Conservation (phyloP, 1,140 invertebrate species). For the Leptinotarsa defecta region DNA sequence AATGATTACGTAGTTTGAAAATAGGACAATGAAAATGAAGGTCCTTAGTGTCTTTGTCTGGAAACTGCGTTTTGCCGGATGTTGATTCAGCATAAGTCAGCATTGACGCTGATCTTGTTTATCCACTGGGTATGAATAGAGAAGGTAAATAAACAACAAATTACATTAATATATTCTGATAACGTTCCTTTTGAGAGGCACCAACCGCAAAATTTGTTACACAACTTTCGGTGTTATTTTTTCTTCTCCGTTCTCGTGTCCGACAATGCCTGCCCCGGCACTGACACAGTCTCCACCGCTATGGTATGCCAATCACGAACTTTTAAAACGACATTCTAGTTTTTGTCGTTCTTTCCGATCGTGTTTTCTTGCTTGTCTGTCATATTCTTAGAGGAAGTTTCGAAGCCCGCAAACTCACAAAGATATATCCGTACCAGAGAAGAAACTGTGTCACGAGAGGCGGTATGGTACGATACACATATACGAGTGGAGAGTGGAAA, state of each 20-base stretch:
- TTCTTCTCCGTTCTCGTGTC: background rate
- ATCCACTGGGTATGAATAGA: no score
- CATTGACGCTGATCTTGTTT: no score
- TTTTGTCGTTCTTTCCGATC: slow-evolving; percentile 1
- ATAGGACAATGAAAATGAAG: no score
- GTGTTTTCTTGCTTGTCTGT: slow-evolving; percentile 5
- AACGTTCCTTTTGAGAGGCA: no score
- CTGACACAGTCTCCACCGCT: background rate
- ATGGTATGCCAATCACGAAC: slow-evolving; percentile 1
- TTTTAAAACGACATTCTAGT: background rate
- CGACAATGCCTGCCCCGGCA: background rate
- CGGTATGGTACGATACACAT: background rate
- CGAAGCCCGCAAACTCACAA: background rate
- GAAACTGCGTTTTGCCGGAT: no score
- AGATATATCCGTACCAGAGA: background rate
- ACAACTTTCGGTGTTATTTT: background rate
- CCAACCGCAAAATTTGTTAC: no score
- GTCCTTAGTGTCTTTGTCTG: no score
- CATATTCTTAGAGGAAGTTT: slow-evolving; percentile 6
- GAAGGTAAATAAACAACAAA: no score
- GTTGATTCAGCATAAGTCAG: no score
- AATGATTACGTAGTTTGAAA: no score
- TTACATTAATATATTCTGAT: no score
- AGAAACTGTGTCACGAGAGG: slow-evolving; percentile 3
- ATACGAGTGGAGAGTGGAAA: background rate